Percentiles rank a stretch among this genome's conserved stretches.
phyloP scores from a whole-genome alignment of 2,797 vertebrate genomes.

The Cirrhinus molitorella region DNA sequence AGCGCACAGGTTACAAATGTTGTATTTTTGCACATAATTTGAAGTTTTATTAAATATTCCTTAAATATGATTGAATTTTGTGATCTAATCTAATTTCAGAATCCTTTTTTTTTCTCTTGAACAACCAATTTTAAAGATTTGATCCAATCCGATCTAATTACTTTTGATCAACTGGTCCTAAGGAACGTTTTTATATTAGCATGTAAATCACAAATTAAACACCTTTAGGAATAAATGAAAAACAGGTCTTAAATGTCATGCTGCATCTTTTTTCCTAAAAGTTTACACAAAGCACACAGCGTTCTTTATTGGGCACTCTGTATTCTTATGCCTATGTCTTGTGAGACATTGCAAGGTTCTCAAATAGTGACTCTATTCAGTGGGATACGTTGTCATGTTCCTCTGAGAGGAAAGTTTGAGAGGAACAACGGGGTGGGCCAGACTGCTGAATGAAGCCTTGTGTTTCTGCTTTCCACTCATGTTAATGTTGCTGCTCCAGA shows the following conservation, averaged over 20 bases:
- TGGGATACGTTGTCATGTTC: slow-evolving; percentile 66
- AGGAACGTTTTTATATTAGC: not conserved
- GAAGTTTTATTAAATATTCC: too few relatives aligned
- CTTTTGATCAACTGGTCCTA: too few relatives aligned
- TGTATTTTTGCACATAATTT: too few relatives aligned
- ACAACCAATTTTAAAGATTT: too few relatives aligned
- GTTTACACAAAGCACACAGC: not conserved
- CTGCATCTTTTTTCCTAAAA: not conserved
- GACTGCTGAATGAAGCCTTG: slow-evolving; percentile 69
- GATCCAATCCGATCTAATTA: too few relatives aligned
- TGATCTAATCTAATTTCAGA: too few relatives aligned
- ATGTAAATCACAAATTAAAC: not conserved
- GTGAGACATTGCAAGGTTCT: slow-evolving; percentile 24
- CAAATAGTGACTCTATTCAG: slow-evolving; percentile 55
- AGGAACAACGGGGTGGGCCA: slow-evolving; percentile 50
- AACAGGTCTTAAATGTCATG: not conserved
- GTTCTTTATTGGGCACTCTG: slow-evolving; percentile 5
- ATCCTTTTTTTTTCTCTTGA: too few relatives aligned
- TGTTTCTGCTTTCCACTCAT: slow-evolving; percentile 59
- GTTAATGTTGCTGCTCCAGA: slow-evolving; percentile 49
- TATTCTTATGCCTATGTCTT: slow-evolving; percentile 39
- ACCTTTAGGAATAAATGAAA: not conserved
- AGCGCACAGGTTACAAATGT: too few relatives aligned
- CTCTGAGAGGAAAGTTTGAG: slow-evolving; percentile 52
- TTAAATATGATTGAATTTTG: too few relatives aligned